These are phyloP conservation scores for Leptopilina clavipes DNA, from an alignment of 1,140 invertebrate genomes.

Conservation along the genomic window DNA sequence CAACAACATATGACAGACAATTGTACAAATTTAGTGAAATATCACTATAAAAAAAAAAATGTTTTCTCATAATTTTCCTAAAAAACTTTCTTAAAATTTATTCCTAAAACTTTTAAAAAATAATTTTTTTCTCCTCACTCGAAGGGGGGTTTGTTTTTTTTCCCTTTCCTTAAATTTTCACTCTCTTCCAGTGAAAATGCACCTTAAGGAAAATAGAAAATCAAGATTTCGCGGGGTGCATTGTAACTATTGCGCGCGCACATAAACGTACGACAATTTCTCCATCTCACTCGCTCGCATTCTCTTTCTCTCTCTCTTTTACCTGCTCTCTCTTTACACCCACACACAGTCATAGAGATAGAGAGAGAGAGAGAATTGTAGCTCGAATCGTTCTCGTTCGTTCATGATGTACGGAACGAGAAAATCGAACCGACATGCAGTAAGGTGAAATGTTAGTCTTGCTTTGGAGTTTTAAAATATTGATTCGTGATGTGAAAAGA, in stretches of 20 bases:
- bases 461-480: slow-evolving; percentile 6
- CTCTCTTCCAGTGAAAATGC: neutral
- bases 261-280: no score
- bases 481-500: slow-evolving; percentile 15
- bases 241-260: neutral
- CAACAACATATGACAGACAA: no score
- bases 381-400: slow-evolving; percentile 43
- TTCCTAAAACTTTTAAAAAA: no score
- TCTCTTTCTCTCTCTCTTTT: no score
- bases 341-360: neutral
- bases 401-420: slow-evolving; percentile 38
- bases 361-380: slow-evolving; percentile 18
- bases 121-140: no score
- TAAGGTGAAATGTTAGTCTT: slow-evolving; percentile 50
- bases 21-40: no score
- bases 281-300: no score
- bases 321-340: neutral
- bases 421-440: slow-evolving; percentile 38
- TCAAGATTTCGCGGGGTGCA: neutral
- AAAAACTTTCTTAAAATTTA: no score
- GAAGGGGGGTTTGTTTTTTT: no score
- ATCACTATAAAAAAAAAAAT: no score
- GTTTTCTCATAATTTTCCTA: no score
- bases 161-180: neutral
- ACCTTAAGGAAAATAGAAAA: neutral